Base-by-base conservation (phyloP, 92 coral and sea anemone genomes). In the Meandrina meandrites region DNA sequence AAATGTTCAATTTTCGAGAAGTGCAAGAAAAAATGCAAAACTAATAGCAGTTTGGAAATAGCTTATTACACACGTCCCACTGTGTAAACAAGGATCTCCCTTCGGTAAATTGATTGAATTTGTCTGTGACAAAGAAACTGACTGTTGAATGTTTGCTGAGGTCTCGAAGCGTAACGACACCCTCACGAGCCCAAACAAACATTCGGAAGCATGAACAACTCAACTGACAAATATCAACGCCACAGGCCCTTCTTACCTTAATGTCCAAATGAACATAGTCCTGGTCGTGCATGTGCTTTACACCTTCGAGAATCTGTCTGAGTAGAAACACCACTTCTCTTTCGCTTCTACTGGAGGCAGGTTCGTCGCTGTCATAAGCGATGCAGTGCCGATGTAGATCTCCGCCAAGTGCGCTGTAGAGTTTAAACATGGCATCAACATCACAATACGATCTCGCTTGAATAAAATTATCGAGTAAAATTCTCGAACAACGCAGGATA, bases 301-400 rank as follows among this genome's bases (percentile, higher is more conserved):
- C 83, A 13, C 98, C 98, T 91, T 95, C 98, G 13, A 95, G 90
- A 78, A 95, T 95, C 81, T 95, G 98, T 37, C 98, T 92, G 51
- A 95, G 93, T 42, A 95, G 91, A 50, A 70, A 95, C 11, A 95
- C 98, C 5, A 95, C 98, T 81, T 95, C 98, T 56, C 93, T 95
- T 80, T 95, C 98, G 89, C 98, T 95, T 87, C 98, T 86, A 32
- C 96, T 91, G 15, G 95, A 90, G 16, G 98, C 84, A 6, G 98
- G 98, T 72, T 95, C 95, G 78, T 95, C 98, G 7, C 93, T 79
- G 70, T 95, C 98, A 72, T 92, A 82, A 34, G 98, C 98, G 58
- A 95, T 92, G 79, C 98, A 95, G 50, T 95, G 98, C 22, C 98
- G 89, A 85, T 95, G 98, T n/a, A 95, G 74, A 78, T 95, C 98